These are phyloP conservation scores for Cerastis leucographa DNA, from an alignment of 2,888 invertebrate genomes.

Conservation along the genomic window DNA sequence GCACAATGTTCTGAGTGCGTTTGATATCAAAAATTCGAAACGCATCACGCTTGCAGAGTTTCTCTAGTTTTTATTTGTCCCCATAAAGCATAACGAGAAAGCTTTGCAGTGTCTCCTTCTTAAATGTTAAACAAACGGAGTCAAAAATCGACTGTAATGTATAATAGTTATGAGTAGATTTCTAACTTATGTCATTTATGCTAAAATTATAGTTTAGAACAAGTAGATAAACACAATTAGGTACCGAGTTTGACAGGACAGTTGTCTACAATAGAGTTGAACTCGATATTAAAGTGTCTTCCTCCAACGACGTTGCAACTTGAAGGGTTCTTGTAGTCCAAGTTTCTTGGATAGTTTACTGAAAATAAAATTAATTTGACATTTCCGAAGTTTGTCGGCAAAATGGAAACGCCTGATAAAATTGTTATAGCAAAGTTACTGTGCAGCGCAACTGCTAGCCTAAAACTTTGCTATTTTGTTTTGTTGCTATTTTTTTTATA, in stretches of 20 bases:
- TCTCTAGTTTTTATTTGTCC: too few relatives aligned
- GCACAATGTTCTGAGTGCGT: too few relatives aligned
- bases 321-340: conserved; percentile 88
- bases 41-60: too few relatives aligned
- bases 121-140: too few relatives aligned
- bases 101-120: too few relatives aligned
- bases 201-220: not conserved
- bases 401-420: conserved; percentile 21
- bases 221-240: conserved; percentile 27
- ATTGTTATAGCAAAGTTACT: conserved; percentile 7
- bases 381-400: not conserved
- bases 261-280: conserved; percentile 75
- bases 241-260: conserved; percentile 80
- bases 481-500: not conserved
- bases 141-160: not conserved
- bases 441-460: too few relatives aligned
- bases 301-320: conserved; percentile 85
- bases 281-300: conserved; percentile 78
- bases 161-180: not conserved
- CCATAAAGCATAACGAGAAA: too few relatives aligned
- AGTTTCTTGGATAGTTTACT: conserved; percentile 90
- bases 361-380: conserved; percentile 54
- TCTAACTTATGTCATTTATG: not conserved
- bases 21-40: too few relatives aligned
- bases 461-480: too few relatives aligned